phyloP scores from a whole-genome alignment of 2,113 vertebrate genomes.

The Acinonyx jubatus region DNA sequence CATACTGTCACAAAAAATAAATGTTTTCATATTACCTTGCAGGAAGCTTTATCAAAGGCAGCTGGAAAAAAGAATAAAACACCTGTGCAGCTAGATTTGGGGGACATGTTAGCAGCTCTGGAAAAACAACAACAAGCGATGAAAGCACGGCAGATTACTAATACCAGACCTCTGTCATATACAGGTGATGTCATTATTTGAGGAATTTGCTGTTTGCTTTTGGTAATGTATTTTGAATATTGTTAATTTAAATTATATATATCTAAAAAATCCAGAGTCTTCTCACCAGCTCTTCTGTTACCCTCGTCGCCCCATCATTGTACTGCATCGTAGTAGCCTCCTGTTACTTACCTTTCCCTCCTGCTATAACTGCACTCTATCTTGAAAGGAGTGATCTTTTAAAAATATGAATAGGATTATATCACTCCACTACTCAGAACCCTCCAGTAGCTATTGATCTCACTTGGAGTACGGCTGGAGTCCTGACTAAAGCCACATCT shows the following conservation, averaged over 20 bases:
- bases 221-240: not conserved
- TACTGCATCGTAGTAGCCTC: too few relatives aligned
- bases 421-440: not conserved
- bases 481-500: not conserved
- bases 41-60: constrained; percentile 98
- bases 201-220: not conserved
- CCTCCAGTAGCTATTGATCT: not conserved
- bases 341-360: not conserved
- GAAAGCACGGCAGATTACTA: constrained; percentile 96
- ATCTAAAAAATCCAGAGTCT: not conserved
- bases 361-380: not conserved
- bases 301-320: not conserved
- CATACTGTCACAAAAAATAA: not conserved
- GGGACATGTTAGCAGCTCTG: constrained; percentile 97
- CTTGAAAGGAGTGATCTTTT: not conserved
- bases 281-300: not conserved
- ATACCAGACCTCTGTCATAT: constrained; percentile 95
- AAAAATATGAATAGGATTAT: not conserved
- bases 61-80: constrained; percentile 98
- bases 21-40: not conserved
- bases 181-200: constrained; percentile 85
- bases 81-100: constrained; percentile 96
- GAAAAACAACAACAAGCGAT: constrained; percentile 98
- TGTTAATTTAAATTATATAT: not conserved
- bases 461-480: not conserved